Conservation (phyloP, 2,888 invertebrate species). For the Blastobasis lacticolella region DNA sequence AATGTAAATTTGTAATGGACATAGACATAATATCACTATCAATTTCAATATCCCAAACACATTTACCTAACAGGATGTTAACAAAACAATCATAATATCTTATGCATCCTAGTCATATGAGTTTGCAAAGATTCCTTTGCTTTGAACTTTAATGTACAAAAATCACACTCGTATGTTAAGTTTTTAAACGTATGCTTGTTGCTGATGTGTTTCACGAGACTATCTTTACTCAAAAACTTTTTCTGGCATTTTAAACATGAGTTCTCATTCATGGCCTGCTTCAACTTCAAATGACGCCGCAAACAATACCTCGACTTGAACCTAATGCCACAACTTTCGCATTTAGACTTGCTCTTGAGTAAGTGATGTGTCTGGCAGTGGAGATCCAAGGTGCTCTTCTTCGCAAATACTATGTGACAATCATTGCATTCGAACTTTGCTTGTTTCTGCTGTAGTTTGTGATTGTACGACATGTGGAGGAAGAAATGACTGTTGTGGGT, state of each 20-base stretch:
- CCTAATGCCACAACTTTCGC: conserved; percentile 56
- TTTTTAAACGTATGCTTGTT: conserved; percentile 59
- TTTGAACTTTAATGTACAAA: conserved; percentile 57
- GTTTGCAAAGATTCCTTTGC: conserved; percentile 47
- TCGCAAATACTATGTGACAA: conserved; percentile 54
- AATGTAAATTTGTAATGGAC: background rate
- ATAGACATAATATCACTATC: conserved; percentile 2
- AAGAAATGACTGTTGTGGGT: conserved; percentile 62
- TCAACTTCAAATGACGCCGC: conserved; percentile 53
- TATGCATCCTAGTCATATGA: conserved; percentile 55
- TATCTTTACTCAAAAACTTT: conserved; percentile 50
- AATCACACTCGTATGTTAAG: conserved; percentile 49
- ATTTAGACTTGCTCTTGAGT: conserved; percentile 50
- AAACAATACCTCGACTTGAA: conserved; percentile 63
- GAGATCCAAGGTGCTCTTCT: conserved; percentile 45
- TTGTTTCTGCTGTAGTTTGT: conserved; percentile 48
- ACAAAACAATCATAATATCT: conserved; percentile 46
- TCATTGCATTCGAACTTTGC: conserved; percentile 58
- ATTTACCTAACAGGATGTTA: no score
- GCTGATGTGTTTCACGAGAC: conserved; percentile 45
- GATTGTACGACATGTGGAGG: conserved; percentile 63
- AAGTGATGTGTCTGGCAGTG: conserved; percentile 60
- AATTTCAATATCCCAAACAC: conserved; percentile 1
- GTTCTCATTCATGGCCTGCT: conserved; percentile 53
- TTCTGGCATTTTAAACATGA: conserved; percentile 59